Base-by-base conservation (phyloP, 1,140 invertebrate species). In the Sogatella furcifera region DNA sequence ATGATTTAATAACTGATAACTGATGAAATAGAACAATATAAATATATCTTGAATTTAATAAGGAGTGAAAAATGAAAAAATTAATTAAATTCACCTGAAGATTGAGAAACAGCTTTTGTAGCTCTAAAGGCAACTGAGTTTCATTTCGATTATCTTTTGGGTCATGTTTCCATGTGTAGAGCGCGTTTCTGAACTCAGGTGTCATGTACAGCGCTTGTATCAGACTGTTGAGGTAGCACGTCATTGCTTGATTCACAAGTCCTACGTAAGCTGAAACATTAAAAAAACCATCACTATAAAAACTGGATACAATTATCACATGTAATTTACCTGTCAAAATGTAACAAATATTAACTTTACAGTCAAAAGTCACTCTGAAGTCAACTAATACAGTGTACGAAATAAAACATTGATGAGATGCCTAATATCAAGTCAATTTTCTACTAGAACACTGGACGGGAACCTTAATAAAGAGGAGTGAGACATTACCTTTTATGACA, bases 171-270 rank as follows among this genome's bases (percentile, higher is more conserved):
- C 90, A 92, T 66, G 85, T 86, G 70, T 95, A 95, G 8, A 95
- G 73, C 2, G 89, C 88, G 76, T 96, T 96, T 38, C 92, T 77
- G 71, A 96, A 95, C 74, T 96, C 92, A n/a, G 93, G 92, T 5
- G 92, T 95, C 90, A 96, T 95, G 68, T 82, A 95, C 2, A 96
- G 75, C 1, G 89, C 88, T 75, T 96, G 92, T 1, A 96, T 75
- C 22, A 95, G 74, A 75, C 89, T 92, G 71, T 95, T 96, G 13
- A 96, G 77, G 71, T 95, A 95, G 71, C 92, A 95, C 0, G 92
- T 95, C 90, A 95, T 95, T 1, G 91, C 90, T 74, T 94, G 91
- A 73, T 96, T 96, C 0, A 95, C 89, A 34, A 96, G 75, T 41
- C 92, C 92, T 9, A 93, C 89, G 75, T 89, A 92, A 62, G 76